Evolutionary conservation across 2,797 vertebrate species (phyloP).

Genomic region (Diplodus puntazzo): DNA sequence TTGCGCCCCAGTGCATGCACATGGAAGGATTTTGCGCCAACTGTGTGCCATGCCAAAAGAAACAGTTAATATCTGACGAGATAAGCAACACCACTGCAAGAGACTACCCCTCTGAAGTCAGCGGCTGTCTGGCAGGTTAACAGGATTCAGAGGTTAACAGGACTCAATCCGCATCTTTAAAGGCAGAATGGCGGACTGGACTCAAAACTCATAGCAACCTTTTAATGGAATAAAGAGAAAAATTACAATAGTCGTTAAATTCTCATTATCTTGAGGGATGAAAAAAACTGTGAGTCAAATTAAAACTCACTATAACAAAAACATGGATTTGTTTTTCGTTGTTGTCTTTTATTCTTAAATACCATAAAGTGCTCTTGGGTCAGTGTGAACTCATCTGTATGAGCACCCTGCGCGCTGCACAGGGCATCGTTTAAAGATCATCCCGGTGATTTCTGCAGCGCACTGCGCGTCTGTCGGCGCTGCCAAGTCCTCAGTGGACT

Average conservation of each 20-base stretch:
- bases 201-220: not conserved
- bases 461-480: conserved; percentile 48
- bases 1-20: not conserved
- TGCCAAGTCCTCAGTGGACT: conserved; percentile 39
- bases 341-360: not conserved
- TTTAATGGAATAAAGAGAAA: not conserved
- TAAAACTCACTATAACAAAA: not conserved
- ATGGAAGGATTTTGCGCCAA: not conserved
- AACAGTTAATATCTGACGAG: conserved; percentile 6
- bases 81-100: not conserved
- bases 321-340: not conserved
- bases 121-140: not conserved
- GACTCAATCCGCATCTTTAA: not conserved
- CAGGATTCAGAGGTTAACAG: not conserved
- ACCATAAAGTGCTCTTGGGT: not conserved
- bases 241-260: not conserved
- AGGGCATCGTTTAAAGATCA: conserved; percentile 13
- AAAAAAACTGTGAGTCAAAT: not conserved
- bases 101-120: not conserved
- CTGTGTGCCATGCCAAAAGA: not conserved
- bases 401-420: conserved; percentile 3
- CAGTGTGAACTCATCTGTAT: not conserved
- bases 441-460: conserved; percentile 33
- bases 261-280: not conserved
- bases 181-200: not conserved